A percentile compares a stretch with the other conserved stretches of the same genome.
phyloP scores from a whole-genome alignment of 2,113 vertebrate genomes.

The Melanocharis versteri region DNA sequence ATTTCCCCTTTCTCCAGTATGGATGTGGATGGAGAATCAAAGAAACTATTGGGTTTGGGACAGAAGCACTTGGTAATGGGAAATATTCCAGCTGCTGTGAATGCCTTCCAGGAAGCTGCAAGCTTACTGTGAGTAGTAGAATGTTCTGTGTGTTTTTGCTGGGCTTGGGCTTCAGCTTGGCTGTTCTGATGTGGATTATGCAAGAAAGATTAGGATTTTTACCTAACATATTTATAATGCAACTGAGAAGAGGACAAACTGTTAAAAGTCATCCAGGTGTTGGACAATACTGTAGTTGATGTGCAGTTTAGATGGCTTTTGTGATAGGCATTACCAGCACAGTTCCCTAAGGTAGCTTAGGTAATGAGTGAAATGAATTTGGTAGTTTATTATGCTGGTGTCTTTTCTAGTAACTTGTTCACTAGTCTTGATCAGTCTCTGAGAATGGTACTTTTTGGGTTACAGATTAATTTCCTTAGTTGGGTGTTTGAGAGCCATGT shows the following conservation, averaged over 20 bases:
- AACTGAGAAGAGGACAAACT: too few relatives aligned
- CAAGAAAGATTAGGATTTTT: not conserved
- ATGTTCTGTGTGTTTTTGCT: not conserved
- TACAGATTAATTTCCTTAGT: not conserved
- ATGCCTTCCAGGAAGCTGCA: constrained; percentile 93
- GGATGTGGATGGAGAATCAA: constrained; percentile 90
- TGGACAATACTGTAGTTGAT: not conserved
- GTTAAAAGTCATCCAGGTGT: not conserved
- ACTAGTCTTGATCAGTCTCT: not conserved
- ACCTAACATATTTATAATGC: fast-evolving
- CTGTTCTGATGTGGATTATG: not conserved
- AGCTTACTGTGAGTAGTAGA: constrained; percentile 87
- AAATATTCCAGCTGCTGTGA: constrained; percentile 89
- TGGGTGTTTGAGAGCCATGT: not conserved
- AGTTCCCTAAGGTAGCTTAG: not conserved
- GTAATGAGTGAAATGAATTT: not conserved
- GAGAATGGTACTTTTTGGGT: not conserved
- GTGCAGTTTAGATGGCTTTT: not conserved
- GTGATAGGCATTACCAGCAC: not conserved
- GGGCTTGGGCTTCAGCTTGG: not conserved
- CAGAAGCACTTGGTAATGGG: constrained; percentile 95
- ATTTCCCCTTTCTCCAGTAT: constrained; percentile 8
- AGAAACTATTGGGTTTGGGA: constrained; percentile 91
- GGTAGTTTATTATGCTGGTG: not conserved
- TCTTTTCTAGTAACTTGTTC: not conserved